Evolutionary conservation across 2,797 vertebrate species (phyloP), one percentile per base, ranked within the genome.

Genomic region (Enteromius fasciolatus): DNA sequence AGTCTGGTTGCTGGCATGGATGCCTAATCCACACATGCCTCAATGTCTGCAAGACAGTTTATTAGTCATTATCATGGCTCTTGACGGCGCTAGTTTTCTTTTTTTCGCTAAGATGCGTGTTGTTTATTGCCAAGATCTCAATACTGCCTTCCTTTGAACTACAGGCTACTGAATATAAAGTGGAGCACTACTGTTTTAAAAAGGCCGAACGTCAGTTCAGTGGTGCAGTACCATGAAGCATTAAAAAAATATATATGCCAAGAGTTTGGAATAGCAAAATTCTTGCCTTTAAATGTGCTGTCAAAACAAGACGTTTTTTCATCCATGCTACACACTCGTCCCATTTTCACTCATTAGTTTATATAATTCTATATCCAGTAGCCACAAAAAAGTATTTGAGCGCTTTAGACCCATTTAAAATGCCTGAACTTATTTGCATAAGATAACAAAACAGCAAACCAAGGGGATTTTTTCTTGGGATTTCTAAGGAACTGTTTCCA

Each of bases 61-160:
- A 69, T 72, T 80, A 80, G 78, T 36, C 67, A 80, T 80, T 59
- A 72, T 48, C 39, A 25, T 61, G 48, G 41, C 67, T 70, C 41
- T 74, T 73, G 68, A 80, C 41, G 12, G 50, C 23, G 44, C 9
- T 31, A 0, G 48, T 46, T 59, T 54, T 1, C 3, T 39, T 52
- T 73, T 52, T 70, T 52, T 15, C 3, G 3, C 73, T 39, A 75
- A 57, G 33, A 75, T 9, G 73, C 17, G 12, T 44, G 52, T 52
- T 75, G 59, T 81, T 81, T 73, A 48, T 31, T 81, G 41, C 57
- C 41, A 79, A 78, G 12, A 67, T 50, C 20, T 41, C 46, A 67
- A 41, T 15, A 66, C 61, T 15, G 2, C 68, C 23, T 59, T 80
- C 36, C 23, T 70, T 70, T 72, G 54, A 72, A 80, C 68, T 61